A percentile compares a stretch with the other conserved stretches of the same genome.
phyloP scores from a whole-genome alignment of 2,113 vertebrate species.

The Piprites chloris region DNA sequence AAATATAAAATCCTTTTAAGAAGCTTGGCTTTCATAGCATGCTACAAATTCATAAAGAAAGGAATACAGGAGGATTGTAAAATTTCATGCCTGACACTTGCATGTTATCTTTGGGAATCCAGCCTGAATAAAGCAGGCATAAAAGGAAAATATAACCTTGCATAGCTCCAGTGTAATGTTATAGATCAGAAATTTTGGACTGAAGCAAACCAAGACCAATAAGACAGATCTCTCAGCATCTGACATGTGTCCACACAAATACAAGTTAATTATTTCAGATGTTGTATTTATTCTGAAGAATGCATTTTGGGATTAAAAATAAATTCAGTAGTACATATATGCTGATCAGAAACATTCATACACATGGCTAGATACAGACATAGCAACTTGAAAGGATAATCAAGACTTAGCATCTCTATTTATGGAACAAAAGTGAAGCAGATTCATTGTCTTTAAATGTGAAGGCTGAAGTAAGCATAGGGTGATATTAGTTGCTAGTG shows the following conservation, averaged over 20 bases:
- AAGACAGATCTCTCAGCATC: background rate
- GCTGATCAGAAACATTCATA: conserved; percentile 57
- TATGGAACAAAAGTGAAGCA: conserved; percentile 62
- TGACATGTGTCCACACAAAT: conserved; percentile 31
- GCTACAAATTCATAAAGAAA: conserved; percentile 47
- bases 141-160: conserved; percentile 5
- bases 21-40: conserved; percentile 20
- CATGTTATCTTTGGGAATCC: conserved; percentile 48
- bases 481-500: conserved; percentile 9
- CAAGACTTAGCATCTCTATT: conserved; percentile 68
- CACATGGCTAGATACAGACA: conserved; percentile 53
- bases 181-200: background rate
- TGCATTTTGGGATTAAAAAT: conserved; percentile 55
- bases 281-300: conserved; percentile 5
- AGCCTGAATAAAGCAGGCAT: background rate
- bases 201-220: background rate
- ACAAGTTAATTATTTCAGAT: conserved; percentile 43
- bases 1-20: conserved; percentile 52
- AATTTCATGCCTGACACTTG: conserved; percentile 52
- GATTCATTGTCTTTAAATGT: conserved; percentile 64
- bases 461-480: conserved; percentile 16
- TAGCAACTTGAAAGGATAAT: conserved; percentile 61
- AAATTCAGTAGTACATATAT: conserved; percentile 29
- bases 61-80: conserved; percentile 43
- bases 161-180: background rate